These are phyloP conservation scores for Drosophila nikananu DNA, from an alignment of 1,140 invertebrate species.

Conservation along the genomic window DNA sequence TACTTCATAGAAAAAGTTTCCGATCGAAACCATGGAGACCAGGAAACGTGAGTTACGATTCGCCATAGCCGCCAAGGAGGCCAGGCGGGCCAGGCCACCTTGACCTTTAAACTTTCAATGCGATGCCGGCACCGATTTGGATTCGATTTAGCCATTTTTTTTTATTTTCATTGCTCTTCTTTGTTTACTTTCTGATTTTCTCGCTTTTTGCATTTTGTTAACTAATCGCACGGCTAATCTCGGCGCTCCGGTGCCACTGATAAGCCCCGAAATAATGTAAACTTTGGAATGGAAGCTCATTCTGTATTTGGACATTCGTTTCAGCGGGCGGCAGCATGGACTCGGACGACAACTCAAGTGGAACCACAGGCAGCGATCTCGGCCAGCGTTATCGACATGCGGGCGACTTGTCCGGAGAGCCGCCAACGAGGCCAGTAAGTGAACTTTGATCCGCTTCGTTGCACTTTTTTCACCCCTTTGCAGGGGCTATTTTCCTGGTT, in stretches of 20 bases:
- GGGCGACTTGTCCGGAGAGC: constrained; percentile 76
- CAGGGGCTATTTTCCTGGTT: background rate
- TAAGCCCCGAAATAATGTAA: constrained; percentile 53
- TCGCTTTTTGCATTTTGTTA: constrained; percentile 20
- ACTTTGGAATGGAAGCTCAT: constrained; percentile 70
- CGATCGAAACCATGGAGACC: background rate
- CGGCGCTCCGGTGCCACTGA: constrained; percentile 28
- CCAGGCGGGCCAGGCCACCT: constrained; percentile 35
- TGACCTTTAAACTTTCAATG: constrained; percentile 55
- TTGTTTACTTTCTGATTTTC: constrained; percentile 47
- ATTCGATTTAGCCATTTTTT: constrained; percentile 17
- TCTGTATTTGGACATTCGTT: constrained; percentile 39
- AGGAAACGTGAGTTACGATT: constrained; percentile 47
- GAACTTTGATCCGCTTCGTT: constrained; percentile 53
- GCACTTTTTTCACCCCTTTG: background rate
- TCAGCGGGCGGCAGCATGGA: constrained; percentile 55
- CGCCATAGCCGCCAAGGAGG: constrained; percentile 18
- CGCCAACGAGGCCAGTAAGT: constrained; percentile 70
- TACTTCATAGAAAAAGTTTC: constrained; percentile 1
- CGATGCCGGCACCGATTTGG: constrained; percentile 30
- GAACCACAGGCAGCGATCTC: constrained; percentile 45
- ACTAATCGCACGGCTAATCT: constrained; percentile 67
- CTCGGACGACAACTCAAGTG: constrained; percentile 54
- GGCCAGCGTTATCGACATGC: constrained; percentile 76
- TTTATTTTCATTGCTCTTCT: constrained; percentile 24